Base-by-base conservation (phyloP, 2,888 invertebrate genomes). In the Tachina grossa region DNA sequence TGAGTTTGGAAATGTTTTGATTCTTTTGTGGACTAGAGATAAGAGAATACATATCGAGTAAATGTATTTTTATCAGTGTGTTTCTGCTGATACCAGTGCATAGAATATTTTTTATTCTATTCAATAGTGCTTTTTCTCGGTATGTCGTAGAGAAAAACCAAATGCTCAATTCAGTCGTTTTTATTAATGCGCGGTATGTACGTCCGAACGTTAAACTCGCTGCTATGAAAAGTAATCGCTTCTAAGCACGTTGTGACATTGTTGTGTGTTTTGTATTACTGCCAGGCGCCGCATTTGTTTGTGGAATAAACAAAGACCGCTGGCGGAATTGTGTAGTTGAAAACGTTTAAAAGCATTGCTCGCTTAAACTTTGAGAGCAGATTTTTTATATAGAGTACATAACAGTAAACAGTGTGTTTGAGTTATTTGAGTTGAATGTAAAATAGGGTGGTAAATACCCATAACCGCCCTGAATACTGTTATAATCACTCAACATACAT, bases 111-210 rank as follows among this genome's bases (percentile, higher is more conserved):
- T 9, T 57, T 76, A 14, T 82, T 66, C 43, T 72, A 59, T 57
- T 43, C 19, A 61, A 10, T 69, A 31, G 59, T 59, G 59, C 45
- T 74, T 55, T 69, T 66, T 75, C 59, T 59, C 66, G 83, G 83
- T 83, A 59, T 78, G 59, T 72, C 22, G 19, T 47, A 72, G 59
- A 88, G 86, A 87, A 87, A 89, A 89, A 88, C 88, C 86, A 89
- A 89, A 89, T 89, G 87, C 89, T 88, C 76, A 88, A 88, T 89
- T 89, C 89, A 89, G 87, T 87, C 74, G 74, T 89, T 80, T 83
- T 75, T 31, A 59, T 74, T 43, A 68, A 72, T 57, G 77, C 77
- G 83, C 83, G 65, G 65, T 31, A 31, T 31, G 6, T 72, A 78
- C 53, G 72, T 66, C 22, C 78, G 77, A 78, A 66, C 65, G 72